Conservation (phyloP, 2,888 invertebrate genomes). For the Aphodius granarius region DNA sequence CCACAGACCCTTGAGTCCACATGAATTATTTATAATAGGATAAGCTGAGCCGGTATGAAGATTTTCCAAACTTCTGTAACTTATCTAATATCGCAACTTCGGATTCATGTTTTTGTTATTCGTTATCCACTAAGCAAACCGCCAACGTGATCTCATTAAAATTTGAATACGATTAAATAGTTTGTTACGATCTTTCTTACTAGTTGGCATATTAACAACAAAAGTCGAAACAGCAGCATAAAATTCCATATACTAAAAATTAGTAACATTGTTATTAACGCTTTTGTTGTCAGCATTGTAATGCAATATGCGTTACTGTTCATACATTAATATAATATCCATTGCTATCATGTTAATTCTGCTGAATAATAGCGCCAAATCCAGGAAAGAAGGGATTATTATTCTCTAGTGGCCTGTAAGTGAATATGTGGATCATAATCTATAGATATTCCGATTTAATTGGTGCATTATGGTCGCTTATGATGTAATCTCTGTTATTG, state of each 20-base stretch:
- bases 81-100: neutral
- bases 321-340: too few species aligned
- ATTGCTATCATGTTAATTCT: neutral
- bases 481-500: too few species aligned
- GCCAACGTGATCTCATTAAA: neutral
- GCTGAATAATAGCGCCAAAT: neutral
- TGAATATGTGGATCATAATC: neutral
- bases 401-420: neutral
- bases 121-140: neutral
- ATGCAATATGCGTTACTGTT: too few species aligned
- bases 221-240: too few species aligned
- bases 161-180: neutral
- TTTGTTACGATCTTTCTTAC: too few species aligned
- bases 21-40: neutral
- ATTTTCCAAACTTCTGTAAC: neutral
- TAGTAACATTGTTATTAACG: too few species aligned
- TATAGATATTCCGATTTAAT: neutral
- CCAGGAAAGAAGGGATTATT: neutral
- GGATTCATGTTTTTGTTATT: neutral
- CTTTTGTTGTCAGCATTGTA: too few species aligned
- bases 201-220: too few species aligned
- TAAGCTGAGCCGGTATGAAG: neutral
- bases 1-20: neutral
- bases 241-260: too few species aligned
- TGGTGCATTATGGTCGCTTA: neutral